Evolutionary conservation across 2,113 vertebrate genomes (phyloP).

Genomic region (Vulpes vulpes): DNA sequence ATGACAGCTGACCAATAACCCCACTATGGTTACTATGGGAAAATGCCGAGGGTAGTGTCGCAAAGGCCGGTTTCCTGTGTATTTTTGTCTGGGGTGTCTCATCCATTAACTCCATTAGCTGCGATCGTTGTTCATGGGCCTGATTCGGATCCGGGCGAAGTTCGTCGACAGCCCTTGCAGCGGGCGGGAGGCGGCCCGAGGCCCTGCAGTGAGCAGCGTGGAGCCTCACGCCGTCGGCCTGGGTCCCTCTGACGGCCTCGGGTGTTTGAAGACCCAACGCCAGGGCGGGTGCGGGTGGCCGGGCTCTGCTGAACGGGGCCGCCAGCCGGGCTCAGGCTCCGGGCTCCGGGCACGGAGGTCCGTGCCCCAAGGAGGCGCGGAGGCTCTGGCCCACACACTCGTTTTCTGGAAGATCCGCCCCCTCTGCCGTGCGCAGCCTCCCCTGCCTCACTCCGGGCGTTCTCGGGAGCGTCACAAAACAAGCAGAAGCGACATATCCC

Average conservation of each 20-base stretch:
- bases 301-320: too few relatives aligned
- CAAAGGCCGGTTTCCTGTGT: not conserved
- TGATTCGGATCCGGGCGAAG: conserved; percentile 5
- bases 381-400: too few relatives aligned
- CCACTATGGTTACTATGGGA: not conserved
- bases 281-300: too few relatives aligned
- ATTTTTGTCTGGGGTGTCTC: not conserved
- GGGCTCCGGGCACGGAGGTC: too few relatives aligned
- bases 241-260: too few relatives aligned
- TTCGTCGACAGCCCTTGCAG: not conserved
- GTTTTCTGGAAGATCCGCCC: too few relatives aligned
- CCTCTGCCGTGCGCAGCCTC: too few relatives aligned
- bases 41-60: not conserved
- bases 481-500: conserved; percentile 67
- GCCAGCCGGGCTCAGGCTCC: too few relatives aligned
- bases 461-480: conserved; percentile 80
- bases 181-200: not conserved
- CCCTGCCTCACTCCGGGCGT: not conserved
- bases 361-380: too few relatives aligned
- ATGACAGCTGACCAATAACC: not conserved
- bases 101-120: not conserved
- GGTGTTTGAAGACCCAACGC: too few relatives aligned
- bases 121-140: conserved; percentile 4
- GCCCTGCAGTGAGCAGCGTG: too few relatives aligned
- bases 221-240: too few relatives aligned